Percentiles rank a stretch among this genome's conserved stretches.
These are phyloP conservation scores for Amphilophus citrinellus DNA, from an alignment of 2,113 vertebrate genomes.

Conservation along the genomic window DNA sequence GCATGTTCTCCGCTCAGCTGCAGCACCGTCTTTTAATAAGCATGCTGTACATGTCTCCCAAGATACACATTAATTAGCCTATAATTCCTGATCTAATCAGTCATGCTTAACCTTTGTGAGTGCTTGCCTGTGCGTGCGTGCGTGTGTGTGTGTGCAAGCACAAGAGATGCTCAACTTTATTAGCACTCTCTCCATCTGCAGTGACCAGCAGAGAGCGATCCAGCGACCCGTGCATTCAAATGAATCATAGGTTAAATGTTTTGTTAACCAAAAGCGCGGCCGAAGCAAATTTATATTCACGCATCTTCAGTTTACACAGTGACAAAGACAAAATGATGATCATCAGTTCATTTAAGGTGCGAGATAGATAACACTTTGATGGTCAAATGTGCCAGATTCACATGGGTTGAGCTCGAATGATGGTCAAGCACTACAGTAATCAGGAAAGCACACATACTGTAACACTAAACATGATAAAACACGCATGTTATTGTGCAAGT, in stretches of 20 bases:
- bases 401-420: not conserved
- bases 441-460: not conserved
- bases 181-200: conserved; percentile 28
- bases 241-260: conserved; percentile 29
- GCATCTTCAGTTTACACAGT: conserved; percentile 5
- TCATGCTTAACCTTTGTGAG: conserved; percentile 56
- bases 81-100: conserved; percentile 73
- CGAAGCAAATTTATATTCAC: conserved; percentile 45
- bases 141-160: not conserved
- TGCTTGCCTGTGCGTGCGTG: not conserved
- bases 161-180: conserved; percentile 45
- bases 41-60: conserved; percentile 64
- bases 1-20: conserved; percentile 26
- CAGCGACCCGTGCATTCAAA: conserved; percentile 56
- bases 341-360: conserved; percentile 26
- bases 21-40: conserved; percentile 43
- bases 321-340: conserved; percentile 4
- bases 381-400: not conserved
- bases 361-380: conserved; percentile 21
- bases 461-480: not conserved
- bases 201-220: conserved; percentile 30
- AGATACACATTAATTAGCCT: conserved; percentile 71
- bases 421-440: not conserved
- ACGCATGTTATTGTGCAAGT: conserved; percentile 15
- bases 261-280: not conserved